Base-by-base conservation (phyloP, 2,888 invertebrate species). In the Tenthredo scrophulariae region DNA sequence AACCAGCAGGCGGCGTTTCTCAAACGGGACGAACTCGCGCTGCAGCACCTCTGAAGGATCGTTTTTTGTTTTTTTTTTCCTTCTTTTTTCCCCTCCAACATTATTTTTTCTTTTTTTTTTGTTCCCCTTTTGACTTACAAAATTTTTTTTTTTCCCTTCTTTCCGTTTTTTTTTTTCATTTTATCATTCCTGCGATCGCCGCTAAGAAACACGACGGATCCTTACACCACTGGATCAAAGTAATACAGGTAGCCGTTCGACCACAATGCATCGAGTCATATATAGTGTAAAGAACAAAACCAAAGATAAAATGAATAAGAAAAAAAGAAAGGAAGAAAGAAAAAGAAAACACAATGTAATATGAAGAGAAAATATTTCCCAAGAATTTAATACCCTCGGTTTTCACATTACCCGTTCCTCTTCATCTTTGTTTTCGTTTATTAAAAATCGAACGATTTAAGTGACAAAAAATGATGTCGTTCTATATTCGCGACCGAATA, bases 1-100 rank as follows among this genome's bases (percentile, higher is more conserved):
- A 70, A 46, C 67, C 65, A 65, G 67, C 65, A 10, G 92, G 91
- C 92, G 92, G 92, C 92, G 33, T 91, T 91, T 91, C 92, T 92
- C 92, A 92, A 92, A 92, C 92, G 91, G 91, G 91, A 88, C 77
- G 58, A 80, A n/a, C 77, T 46, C 58, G 83, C 43, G 83, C 46
- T 83, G 46, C 83, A 40, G 67, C 67, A 54, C 67, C 67, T 54
- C 43, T 22, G 58, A 40, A 13, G 54, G 67, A 62, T 83, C 29
- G 83, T 13, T 46, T 43, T 67, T 67, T 83, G 15, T 22, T 15
- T 29, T 67, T 50, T 65, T 62, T 18, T 7, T 15, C 13, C 43
- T 29, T 77, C 22, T 43, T 50, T 77, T 9, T 15, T 43, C 18
- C 26, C 26, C 15, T 15, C 37, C 37, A 7, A 37, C 37, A 7